phyloP scores from a whole-genome alignment of 2,888 invertebrate genomes.

The Napeogenes sylphis region DNA sequence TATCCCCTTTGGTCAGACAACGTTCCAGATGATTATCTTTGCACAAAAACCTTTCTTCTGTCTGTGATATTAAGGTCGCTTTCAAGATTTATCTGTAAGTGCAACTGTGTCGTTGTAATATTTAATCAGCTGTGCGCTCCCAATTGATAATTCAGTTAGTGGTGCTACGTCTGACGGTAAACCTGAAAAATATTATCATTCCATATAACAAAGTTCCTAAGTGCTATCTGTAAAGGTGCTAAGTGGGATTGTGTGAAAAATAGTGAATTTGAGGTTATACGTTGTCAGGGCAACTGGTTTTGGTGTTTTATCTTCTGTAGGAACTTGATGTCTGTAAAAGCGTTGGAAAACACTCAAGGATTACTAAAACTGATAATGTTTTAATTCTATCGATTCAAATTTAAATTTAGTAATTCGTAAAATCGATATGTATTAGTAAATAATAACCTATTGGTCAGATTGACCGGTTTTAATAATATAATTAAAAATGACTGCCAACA shows the following conservation, averaged over 20 bases:
- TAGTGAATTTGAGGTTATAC: slow-evolving; percentile 34
- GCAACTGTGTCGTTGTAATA: slow-evolving; percentile 55
- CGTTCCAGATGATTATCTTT: slow-evolving; percentile 21
- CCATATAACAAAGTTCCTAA: slow-evolving; percentile 17
- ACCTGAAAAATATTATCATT: slow-evolving; percentile 31
- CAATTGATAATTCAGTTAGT: slow-evolving; percentile 72
- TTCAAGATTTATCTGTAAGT: slow-evolving; percentile 39
- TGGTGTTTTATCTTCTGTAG: slow-evolving; percentile 4
- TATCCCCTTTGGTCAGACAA: slow-evolving; percentile 48
- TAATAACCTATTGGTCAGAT: too few relatives aligned
- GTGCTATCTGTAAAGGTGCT: slow-evolving; percentile 26
- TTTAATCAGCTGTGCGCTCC: slow-evolving; percentile 72
- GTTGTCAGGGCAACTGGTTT: slow-evolving; percentile 46
- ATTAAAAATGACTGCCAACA: too few relatives aligned
- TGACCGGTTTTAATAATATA: too few relatives aligned
- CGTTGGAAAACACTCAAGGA: too few relatives aligned
- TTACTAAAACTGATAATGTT: too few relatives aligned
- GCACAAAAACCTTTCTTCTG: slow-evolving; percentile 41
- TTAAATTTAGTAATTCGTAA: too few relatives aligned
- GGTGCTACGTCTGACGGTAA: slow-evolving; percentile 53
- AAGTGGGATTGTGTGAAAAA: slow-evolving; percentile 29
- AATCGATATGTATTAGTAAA: too few relatives aligned
- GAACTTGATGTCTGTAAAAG: not conserved
- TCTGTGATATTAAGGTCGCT: slow-evolving; percentile 49
- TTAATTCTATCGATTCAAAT: too few relatives aligned